Base-by-base conservation (phyloP, 1,140 invertebrate species). In the Eupeodes corollae region DNA sequence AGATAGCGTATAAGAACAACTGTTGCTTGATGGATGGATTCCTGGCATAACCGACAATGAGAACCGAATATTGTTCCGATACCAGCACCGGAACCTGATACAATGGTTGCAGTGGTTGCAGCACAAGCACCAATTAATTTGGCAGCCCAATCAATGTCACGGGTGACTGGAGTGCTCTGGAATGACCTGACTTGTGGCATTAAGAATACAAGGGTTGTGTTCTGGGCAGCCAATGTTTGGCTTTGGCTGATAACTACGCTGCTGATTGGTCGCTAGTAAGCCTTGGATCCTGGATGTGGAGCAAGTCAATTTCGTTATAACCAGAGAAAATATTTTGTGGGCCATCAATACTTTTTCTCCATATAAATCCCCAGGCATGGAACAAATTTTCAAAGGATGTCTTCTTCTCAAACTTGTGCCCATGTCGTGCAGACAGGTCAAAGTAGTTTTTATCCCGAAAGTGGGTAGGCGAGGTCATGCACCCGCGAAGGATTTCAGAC, bases 121-220 rank as follows among this genome's bases (percentile, higher is more conserved):
- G 96, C 96, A 73, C 96, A 96, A 79, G 96, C 96, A 72, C 95
- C 95, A 77, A 99, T 99, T 74, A 97, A 99, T 80, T 99, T 99
- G 68, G 97, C 97, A 69, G 97, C 97, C 58, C 94, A 97, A 77
- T 99, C 97, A 80, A 99, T 99, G 75, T 99, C 97, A 68, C 86
- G 82, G 54, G 82, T 82, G 53, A 91, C 79, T 58, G 84, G 79
- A 59, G 88, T 87, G 58, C 94, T 98, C 75, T 97, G 92, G 77
- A 99, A 83, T 72, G 75, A 79, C 62, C 87, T 81, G 50, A 85
- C 77, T 56, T 70, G 73, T 50, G 73, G 72, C 58, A 76, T 70
- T 62, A 75, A 69, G 57, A 74, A 73, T 66, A 74, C 67, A 57
- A 75, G 73, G 52, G 73, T 67, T 63, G 73, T 69, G 59, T 75